Evolutionary conservation across 2,797 vertebrate species (phyloP).

Genomic region (Aplochiton taeniatus): DNA sequence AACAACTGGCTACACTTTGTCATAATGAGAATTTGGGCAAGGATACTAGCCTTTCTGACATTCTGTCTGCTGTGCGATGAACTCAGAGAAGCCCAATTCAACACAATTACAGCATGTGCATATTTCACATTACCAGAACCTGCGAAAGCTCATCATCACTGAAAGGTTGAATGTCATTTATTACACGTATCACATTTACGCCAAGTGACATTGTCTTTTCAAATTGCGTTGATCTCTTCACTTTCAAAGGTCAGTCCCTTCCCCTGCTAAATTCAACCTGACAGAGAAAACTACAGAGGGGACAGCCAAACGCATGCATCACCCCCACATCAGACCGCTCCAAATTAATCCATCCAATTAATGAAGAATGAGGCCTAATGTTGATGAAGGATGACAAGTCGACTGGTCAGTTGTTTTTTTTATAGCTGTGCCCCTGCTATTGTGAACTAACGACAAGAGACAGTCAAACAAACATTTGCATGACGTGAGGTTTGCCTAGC

Average conservation of each 20-base stretch:
- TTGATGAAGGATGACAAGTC: constrained; percentile 81
- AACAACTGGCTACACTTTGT: no score
- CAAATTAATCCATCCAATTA: constrained; percentile 98
- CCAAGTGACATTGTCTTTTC: constrained; percentile 99
- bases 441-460: constrained; percentile 68
- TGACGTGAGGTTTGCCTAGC: constrained; percentile 46
- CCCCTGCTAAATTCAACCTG: constrained; percentile 96
- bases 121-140: constrained; percentile 63
- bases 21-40: no score
- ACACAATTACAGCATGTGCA: constrained; percentile 54
- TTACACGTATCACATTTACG: constrained; percentile 94
- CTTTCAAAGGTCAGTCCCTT: constrained; percentile 98
- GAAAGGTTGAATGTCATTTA: constrained; percentile 85
- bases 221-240: constrained; percentile 98
- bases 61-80: constrained; percentile 32
- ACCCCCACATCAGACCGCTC: constrained; percentile 89
- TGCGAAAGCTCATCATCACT: constrained; percentile 76
- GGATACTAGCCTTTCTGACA: no score
- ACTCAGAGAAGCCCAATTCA: constrained; percentile 26
- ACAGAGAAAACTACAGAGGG: constrained; percentile 93
- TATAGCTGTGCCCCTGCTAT: constrained; percentile 55
- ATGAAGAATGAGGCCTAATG: constrained; percentile 91
- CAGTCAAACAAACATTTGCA: constrained; percentile 71
- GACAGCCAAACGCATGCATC: constrained; percentile 88
- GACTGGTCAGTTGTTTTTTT: constrained; percentile 76